phyloP scores from a whole-genome alignment of 2,888 invertebrate species.

The Drosophila putrida region DNA sequence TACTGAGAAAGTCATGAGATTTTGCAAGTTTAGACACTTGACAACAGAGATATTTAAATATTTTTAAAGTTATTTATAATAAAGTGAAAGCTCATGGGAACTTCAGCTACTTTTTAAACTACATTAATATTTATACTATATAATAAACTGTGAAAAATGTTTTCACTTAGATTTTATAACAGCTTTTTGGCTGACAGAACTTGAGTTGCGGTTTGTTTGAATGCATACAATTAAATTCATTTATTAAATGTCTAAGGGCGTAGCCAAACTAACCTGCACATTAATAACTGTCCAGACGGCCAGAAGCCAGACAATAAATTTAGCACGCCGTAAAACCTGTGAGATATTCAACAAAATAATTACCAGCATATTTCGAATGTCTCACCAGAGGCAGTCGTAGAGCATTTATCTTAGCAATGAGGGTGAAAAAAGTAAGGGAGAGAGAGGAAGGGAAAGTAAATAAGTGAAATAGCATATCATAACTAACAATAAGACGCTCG shows the following conservation, averaged over 20 bases:
- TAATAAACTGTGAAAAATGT: slow-evolving; percentile 7
- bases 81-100: background rate
- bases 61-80: background rate
- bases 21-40: background rate
- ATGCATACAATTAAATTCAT: slow-evolving; percentile 45
- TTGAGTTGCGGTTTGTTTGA: slow-evolving; percentile 12
- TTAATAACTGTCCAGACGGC: slow-evolving; percentile 61
- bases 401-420: slow-evolving; percentile 47
- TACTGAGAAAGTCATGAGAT: background rate
- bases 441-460: background rate
- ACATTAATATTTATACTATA: background rate
- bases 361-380: slow-evolving; percentile 80
- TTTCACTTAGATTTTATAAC: background rate
- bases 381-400: slow-evolving; percentile 39
- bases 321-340: slow-evolving; percentile 62
- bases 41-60: too few species aligned
- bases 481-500: slow-evolving; percentile 59
- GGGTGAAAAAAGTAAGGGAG: background rate
- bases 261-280: slow-evolving; percentile 63
- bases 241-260: slow-evolving; percentile 37
- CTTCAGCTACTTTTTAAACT: background rate
- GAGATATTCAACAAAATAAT: slow-evolving; percentile 79
- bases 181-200: background rate
- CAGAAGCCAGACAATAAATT: slow-evolving; percentile 66
- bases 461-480: slow-evolving; percentile 56